Evolutionary conservation across 2,797 vertebrate genomes (phyloP).

Genomic region (Sus cebifrons): DNA sequence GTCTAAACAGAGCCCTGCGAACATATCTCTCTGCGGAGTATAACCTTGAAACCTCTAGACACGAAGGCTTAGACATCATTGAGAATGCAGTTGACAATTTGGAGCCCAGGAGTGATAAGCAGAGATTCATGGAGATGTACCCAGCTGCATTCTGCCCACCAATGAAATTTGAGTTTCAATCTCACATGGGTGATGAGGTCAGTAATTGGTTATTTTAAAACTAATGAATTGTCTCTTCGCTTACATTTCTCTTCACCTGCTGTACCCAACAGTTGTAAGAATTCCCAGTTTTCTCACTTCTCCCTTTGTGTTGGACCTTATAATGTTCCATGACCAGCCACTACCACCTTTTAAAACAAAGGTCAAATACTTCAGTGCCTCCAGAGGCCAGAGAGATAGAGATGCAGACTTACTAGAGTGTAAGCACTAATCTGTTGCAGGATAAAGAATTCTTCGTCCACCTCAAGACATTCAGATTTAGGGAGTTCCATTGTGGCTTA

Average conservation of each 20-base stretch:
- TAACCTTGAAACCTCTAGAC: constrained; percentile 98
- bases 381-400: not conserved
- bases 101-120: constrained; percentile 98
- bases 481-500: too few species aligned
- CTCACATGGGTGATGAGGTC: constrained; percentile 99
- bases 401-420: not conserved
- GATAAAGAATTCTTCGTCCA: not conserved
- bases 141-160: constrained; percentile 98
- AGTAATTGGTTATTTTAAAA: constrained; percentile 77
- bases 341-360: not conserved
- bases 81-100: constrained; percentile 99
- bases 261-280: not conserved
- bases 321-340: not conserved
- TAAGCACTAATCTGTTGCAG: not conserved
- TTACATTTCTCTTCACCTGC: not conserved
- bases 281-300: not conserved
- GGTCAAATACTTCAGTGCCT: not conserved
- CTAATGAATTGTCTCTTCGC: not conserved
- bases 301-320: not conserved
- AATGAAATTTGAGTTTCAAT: constrained; percentile 97
- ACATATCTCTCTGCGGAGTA: constrained; percentile 99
- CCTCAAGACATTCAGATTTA: not conserved
- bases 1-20: constrained; percentile 97
- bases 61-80: constrained; percentile 98
- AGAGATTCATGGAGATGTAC: constrained; percentile 99